A percentile compares a stretch with the other conserved stretches of the same genome.
phyloP scores from a whole-genome alignment of 2,113 vertebrate species.

The Sinocyclocheilus rhinocerous region DNA sequence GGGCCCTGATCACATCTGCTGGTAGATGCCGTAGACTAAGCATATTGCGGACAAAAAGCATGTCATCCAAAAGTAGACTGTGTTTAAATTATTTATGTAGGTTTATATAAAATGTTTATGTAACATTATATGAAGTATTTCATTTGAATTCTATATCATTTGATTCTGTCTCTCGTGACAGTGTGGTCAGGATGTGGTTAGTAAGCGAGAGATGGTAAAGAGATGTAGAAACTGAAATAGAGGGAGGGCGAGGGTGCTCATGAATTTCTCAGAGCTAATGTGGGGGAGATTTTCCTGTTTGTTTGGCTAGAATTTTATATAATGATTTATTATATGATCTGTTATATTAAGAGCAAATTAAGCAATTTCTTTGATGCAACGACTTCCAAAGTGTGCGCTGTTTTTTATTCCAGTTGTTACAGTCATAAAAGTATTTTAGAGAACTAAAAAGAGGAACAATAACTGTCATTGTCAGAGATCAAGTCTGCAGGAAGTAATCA shows the following conservation, averaged over 20 bases:
- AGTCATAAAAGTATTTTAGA: neutral
- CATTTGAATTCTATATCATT: neutral
- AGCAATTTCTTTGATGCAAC: neutral
- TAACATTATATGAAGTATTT: neutral
- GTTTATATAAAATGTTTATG: neutral
- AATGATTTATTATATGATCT: neutral
- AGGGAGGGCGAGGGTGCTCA: neutral
- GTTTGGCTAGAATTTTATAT: neutral
- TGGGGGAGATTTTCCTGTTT: neutral
- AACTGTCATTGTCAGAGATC: neutral
- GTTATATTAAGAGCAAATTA: neutral
- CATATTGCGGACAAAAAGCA: too few species aligned
- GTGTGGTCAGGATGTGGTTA: slow-evolving; percentile 21
- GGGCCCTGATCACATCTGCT: too few species aligned
- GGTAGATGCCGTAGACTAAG: too few species aligned
- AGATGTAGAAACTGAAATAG: neutral
- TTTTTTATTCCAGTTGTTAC: neutral
- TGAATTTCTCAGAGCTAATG: neutral
- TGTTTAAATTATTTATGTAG: neutral
- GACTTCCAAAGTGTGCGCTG: neutral
- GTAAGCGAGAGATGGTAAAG: neutral
- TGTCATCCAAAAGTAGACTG: too few species aligned
- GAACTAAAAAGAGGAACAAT: neutral
- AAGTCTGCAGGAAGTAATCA: neutral
- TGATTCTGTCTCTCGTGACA: neutral